Evolutionary conservation across 1,140 invertebrate genomes (phyloP), one percentile per base, ranked within the genome.

Genomic region (Drosophila trapezifrons): DNA sequence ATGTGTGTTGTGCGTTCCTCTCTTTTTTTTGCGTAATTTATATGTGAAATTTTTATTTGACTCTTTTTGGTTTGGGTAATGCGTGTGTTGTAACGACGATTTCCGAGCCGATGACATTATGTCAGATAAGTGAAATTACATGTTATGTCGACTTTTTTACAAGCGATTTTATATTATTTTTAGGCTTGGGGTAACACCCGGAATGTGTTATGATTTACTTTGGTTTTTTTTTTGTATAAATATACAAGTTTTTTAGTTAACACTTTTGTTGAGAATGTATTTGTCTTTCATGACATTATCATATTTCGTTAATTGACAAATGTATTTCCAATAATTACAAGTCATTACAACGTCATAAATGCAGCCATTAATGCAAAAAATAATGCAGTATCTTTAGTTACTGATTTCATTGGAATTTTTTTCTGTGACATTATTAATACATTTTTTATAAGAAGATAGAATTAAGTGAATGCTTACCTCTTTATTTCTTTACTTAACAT

Each of bases 121-220:
- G 86, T 85, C 85, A 90, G 86, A 90, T 81, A 90, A 90, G 85
- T 90, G 81, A 76, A 90, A 90, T 85, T 90, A 85, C 81, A 90
- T 90, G 85, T 89, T 83, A 76, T 71, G 63, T 38, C 54, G 60
- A 84, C 76, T 84, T 80, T 67, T 73, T 80, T 58, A 77, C 76
- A 83, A 66, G 58, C 57, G 43, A 60, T 52, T 49, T 38, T 25
- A n/a, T 13, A 20, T 29, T 43, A 22, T 45, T 43, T 25, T 15
- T 66, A 2, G 9, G 10, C 8, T 18, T 18, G n/a, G 38, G 51
- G 32, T 3, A 20, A 15, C 7, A 7, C 7, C 49, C 8, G 17
- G 17, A 20, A 52, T 20, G 2, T 18, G 4, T 35, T 35, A 52
- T 52, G 49, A 20, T 15, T 52, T 20, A 52, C 2, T 17, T 22